Base-by-base conservation (phyloP, 2,113 vertebrate species). In the Cinclus mexicanus region DNA sequence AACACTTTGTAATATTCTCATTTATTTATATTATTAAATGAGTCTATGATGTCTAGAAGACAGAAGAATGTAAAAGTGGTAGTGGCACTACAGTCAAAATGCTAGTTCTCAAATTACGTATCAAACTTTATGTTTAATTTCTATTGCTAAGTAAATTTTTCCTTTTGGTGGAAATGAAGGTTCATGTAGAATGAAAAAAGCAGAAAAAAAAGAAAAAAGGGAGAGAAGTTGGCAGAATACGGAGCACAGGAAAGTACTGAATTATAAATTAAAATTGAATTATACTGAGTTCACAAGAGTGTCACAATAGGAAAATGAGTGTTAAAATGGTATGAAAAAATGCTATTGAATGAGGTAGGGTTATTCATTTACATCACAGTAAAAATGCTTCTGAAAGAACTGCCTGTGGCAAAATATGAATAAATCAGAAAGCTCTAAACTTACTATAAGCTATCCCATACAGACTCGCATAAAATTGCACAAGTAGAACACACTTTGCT, bases 331-430 rank as follows among this genome's bases (percentile, higher is more conserved):
- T 44, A 79, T 47, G 26, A 85, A 79, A 68, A 25, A 71, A 64
- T 12, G 28, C 53, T 44, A 10, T 33, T 80, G 31, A 83, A 47
- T 47, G 29, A 77, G 5, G 29, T 17, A 55, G 17, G 14, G 67
- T 57, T 77, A 56, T 75, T 37, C 0, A 4, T 78, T 81, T 64
- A 69, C 22, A 75, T 39, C 19, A 52, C 42, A 52, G 35, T 39
- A 85, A 75, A 87, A 96, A 67, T 42, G 14, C 21, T 68, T 93
- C 78, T 80, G 67, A 57, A 87, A 79, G 21, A 89, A 79, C 7
- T 69, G 70, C 22, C 39, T n/a, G 28, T 42, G 12, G 14, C 33
- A 72, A 90, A 92, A 79, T 14, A 25, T 11, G 8, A 78, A 52
- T 75, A n/a, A 28, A 83, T 55, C 42, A 83, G 53, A 90, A 85